Base-by-base conservation (phyloP, 2,797 vertebrate genomes). In the Gallirallus australis region DNA sequence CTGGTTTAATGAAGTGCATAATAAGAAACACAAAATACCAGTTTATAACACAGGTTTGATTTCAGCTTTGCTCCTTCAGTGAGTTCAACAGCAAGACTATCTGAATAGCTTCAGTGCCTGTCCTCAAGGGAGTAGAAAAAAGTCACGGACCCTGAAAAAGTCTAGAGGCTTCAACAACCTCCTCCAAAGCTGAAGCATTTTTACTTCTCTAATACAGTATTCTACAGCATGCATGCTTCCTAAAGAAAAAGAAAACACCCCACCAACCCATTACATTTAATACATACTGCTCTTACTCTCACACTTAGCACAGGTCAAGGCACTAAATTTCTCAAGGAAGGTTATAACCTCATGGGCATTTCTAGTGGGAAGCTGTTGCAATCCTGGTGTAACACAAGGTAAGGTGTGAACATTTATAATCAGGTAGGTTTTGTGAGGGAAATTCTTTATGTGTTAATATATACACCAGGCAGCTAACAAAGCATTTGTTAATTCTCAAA, bases 1-100 rank as follows among this genome's bases (percentile, higher is more conserved):
- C 68, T 72, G 70, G 64, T 85, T 96, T 89, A 94, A 96, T 86
- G 76, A 94, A 64, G 82, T 35, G 13, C 28, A 47, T 79, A 73
- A 69, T 56, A 65, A 85, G 63, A 54, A 81, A 72, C 5, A 72
- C 15, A 68, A 61, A 81, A 82, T 64, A 84, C 86, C 39, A 35
- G 35, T 80, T 89, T 89, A 86, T 15, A 89, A 61, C 57, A 63
- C 0, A 50, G 31, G 1, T 86, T 93, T 90, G 66, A 71, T 83
- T 95, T 77, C 45, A 57, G 31, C 47, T 87, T 84, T 56, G 48
- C 42, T 80, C 80, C 79, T 86, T 60, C 78, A 94, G 10, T 3
- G 20, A 68, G 24, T 48, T 86, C 79, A 79, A 76, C 72, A 73
- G 69, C 54, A 50, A 84, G 45, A 82, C 33, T 70, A 30, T 23